Percentiles rank a stretch among this genome's conserved stretches.
Evolutionary conservation across 2,113 vertebrate species (phyloP).

Genomic region (Saguinus midas): DNA sequence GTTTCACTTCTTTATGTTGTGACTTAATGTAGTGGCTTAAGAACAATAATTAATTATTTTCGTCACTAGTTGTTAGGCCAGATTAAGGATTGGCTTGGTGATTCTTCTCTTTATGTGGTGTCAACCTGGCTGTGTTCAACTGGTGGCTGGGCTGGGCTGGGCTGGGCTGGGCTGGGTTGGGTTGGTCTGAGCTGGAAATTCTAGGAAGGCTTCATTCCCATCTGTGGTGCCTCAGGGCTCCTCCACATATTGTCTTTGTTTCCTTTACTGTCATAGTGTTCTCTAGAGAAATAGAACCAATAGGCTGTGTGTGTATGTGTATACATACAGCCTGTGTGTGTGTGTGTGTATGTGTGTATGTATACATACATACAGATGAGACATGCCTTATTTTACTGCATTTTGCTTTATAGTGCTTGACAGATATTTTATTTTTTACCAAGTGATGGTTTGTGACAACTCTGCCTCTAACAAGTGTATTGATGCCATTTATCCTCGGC

Average conservation of each 20-base stretch:
- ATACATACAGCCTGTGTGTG: background rate
- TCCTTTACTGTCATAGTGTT: background rate
- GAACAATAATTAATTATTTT: background rate
- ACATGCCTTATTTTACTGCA: background rate
- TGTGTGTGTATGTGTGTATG: background rate
- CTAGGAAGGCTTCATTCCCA: background rate
- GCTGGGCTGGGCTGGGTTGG: background rate
- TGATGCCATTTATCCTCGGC: background rate
- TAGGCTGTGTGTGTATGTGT: background rate
- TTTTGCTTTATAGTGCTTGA: background rate
- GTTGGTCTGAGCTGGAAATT: background rate
- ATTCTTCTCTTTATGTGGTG: background rate
- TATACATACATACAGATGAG: background rate
- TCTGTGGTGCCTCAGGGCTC: background rate
- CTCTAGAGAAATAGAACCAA: background rate
- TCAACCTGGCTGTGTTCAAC: background rate
- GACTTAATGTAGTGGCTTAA: background rate
- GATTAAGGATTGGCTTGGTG: background rate
- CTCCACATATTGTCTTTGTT: background rate
- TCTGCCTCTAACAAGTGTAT: background rate
- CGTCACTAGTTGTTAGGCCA: background rate
- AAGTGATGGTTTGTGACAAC: background rate
- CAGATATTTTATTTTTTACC: background rate
- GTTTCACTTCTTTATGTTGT: background rate
- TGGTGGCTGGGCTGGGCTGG: background rate